These are phyloP conservation scores for Leiothrix lutea DNA, from an alignment of 2,113 vertebrate genomes.

Conservation along the genomic window DNA sequence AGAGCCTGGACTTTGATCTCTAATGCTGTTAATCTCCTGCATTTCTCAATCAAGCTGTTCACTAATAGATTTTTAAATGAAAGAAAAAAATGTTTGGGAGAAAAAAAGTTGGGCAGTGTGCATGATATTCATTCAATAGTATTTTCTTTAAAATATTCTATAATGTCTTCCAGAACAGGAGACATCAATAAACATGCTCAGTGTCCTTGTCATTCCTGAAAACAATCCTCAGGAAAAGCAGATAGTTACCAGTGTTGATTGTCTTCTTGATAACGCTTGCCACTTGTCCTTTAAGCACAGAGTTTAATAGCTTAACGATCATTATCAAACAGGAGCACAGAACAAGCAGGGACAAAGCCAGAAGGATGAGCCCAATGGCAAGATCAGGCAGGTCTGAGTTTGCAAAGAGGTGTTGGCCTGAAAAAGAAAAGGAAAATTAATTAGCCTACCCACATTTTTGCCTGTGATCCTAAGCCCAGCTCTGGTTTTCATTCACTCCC, in stretches of 20 bases:
- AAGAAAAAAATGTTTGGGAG: neutral
- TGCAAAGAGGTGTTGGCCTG: constrained; percentile 88
- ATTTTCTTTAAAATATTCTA: neutral
- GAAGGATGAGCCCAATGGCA: constrained; percentile 87
- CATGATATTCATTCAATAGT: neutral
- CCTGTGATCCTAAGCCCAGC: neutral
- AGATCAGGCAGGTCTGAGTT: constrained; percentile 77
- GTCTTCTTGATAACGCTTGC: constrained; percentile 93
- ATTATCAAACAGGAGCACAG: constrained; percentile 91
- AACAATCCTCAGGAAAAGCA: constrained; percentile 40
- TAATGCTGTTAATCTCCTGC: neutral
- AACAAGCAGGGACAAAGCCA: constrained; percentile 81
- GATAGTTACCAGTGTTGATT: constrained; percentile 88
- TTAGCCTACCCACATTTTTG: neutral
- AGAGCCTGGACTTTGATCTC: constrained; percentile 35
- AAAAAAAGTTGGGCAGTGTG: neutral
- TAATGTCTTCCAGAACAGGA: neutral
- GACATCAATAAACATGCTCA: neutral
- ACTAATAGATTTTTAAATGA: neutral
- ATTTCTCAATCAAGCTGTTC: neutral
- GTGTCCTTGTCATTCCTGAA: neutral
- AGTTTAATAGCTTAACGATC: constrained; percentile 95
- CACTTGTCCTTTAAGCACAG: constrained; percentile 93
- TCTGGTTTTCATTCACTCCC: neutral
- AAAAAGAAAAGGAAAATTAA: neutral